Conservation (phyloP, 2,888 invertebrate species). For the Idaea biselata region DNA sequence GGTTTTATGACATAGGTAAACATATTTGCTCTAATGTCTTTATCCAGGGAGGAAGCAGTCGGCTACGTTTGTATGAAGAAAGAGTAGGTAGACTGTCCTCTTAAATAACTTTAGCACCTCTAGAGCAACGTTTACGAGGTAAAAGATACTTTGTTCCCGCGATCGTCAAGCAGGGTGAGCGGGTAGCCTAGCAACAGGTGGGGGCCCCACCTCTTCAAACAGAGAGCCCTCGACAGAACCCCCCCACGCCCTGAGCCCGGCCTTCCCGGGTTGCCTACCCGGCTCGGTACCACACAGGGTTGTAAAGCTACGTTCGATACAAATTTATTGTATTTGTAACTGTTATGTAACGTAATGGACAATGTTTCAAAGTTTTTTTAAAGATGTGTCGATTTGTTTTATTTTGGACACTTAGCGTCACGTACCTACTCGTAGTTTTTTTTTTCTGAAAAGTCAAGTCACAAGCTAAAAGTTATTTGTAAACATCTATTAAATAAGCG, state of each 20-base stretch:
- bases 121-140: slow-evolving; percentile 6
- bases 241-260: neutral
- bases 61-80: too few species aligned
- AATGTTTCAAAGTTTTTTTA: neutral
- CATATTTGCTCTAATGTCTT: too few species aligned
- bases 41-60: too few species aligned
- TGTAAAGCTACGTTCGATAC: neutral
- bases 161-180: neutral
- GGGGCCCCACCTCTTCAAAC: slow-evolving; percentile 7
- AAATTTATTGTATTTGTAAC: too few species aligned
- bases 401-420: neutral
- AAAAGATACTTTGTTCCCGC: slow-evolving; percentile 12
- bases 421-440: too few species aligned
- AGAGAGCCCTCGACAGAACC: slow-evolving; percentile 2
- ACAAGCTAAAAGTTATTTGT: too few species aligned
- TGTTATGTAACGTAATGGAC: neutral
- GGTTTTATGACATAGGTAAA: too few species aligned
- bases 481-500: too few species aligned
- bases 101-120: neutral
- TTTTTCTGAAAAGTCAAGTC: too few species aligned
- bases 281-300: neutral
- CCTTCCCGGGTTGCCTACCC: neutral
- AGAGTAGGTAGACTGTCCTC: too few species aligned
- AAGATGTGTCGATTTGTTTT: neutral
- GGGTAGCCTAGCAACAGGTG: slow-evolving; percentile 27